A percentile compares a stretch with the other conserved stretches of the same genome.
Conservation (phyloP, 2,888 invertebrate genomes). For the Hypena proboscidalis region DNA sequence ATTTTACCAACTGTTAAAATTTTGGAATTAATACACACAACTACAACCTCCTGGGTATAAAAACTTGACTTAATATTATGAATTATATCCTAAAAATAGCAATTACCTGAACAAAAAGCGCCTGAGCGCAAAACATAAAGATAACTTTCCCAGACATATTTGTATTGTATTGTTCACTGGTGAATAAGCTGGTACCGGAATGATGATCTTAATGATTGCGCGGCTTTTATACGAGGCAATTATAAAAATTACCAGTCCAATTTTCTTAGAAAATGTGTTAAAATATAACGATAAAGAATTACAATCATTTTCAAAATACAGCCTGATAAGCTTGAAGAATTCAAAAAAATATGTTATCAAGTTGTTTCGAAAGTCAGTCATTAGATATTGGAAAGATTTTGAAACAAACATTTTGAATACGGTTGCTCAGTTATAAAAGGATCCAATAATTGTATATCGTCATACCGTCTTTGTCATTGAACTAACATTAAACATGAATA, state of each 20-base stretch:
- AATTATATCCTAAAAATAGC: too few species aligned
- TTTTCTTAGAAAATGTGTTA: too few species aligned
- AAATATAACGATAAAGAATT: too few species aligned
- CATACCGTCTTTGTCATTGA: slow-evolving; percentile 17
- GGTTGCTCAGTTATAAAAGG: slow-evolving; percentile 16
- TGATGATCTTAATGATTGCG: background rate
- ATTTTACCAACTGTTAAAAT: too few species aligned
- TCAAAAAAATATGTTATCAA: too few species aligned
- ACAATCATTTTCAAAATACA: slow-evolving; percentile 5
- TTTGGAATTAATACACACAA: too few species aligned
- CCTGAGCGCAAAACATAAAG: slow-evolving; percentile 16
- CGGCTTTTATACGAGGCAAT: slow-evolving; percentile 13
- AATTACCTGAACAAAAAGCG: slow-evolving; percentile 15
- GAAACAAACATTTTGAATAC: too few species aligned
- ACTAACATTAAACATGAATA: slow-evolving; percentile 23
- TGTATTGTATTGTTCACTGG: background rate
- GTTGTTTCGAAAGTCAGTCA: too few species aligned
- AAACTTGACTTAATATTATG: too few species aligned
- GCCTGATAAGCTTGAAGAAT: background rate
- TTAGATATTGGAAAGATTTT: too few species aligned
- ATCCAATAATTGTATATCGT: background rate
- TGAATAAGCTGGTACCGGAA: background rate
- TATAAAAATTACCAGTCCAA: too few species aligned
- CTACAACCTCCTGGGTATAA: too few species aligned
- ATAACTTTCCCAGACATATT: slow-evolving; percentile 20